Evolutionary conservation across 1,140 invertebrate species (phyloP).

Genomic region (Musca domestica): DNA sequence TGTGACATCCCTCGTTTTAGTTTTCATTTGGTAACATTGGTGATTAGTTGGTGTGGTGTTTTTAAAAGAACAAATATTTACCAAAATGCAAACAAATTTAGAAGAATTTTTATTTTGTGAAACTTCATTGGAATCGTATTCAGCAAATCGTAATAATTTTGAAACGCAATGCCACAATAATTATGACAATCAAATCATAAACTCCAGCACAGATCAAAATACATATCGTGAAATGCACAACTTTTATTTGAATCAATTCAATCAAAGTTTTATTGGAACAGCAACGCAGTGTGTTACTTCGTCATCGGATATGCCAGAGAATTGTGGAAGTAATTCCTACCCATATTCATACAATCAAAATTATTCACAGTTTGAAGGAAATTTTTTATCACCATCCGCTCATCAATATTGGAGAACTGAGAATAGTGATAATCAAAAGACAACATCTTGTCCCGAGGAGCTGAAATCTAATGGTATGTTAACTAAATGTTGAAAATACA

Average conservation of each 20-base stretch:
- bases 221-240: neutral
- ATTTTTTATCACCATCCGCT: too few relatives aligned
- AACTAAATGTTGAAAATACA: too few relatives aligned
- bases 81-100: conserved; percentile 5
- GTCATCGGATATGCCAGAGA: neutral
- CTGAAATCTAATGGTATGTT: too few relatives aligned
- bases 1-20: too few relatives aligned
- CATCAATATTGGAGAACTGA: too few relatives aligned
- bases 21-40: too few relatives aligned
- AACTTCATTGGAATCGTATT: neutral
- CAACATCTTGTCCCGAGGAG: too few relatives aligned
- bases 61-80: too few relatives aligned
- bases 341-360: neutral
- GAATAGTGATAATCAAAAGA: too few relatives aligned
- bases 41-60: too few relatives aligned
- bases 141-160: neutral
- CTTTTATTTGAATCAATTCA: conserved; percentile 11
- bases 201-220: neutral
- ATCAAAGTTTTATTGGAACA: conserved; percentile 1
- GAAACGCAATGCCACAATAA: neutral
- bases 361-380: neutral
- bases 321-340: neutral
- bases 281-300: neutral
- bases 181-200: neutral
- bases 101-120: conserved; percentile 7